These are phyloP conservation scores for Calcarius lapponicus DNA, from an alignment of 2,797 vertebrate species.

Conservation along the genomic window DNA sequence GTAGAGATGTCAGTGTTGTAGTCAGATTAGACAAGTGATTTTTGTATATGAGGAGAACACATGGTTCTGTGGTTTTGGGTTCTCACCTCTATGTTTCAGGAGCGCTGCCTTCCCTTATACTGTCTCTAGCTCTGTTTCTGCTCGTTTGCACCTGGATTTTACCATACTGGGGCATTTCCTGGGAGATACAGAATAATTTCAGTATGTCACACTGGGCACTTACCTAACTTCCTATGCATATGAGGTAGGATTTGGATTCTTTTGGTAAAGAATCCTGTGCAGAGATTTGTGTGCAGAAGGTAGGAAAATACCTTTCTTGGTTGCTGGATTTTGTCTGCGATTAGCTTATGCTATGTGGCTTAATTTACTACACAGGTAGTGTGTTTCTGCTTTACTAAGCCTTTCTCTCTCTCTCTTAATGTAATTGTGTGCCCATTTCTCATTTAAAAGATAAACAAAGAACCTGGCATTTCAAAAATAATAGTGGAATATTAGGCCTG, in stretches of 20 bases:
- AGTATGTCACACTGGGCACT: background rate
- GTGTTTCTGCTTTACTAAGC: background rate
- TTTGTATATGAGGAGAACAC: background rate
- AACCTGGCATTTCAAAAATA: background rate
- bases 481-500: background rate
- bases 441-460: background rate
- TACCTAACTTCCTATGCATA: rapidly evolving
- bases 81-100: background rate
- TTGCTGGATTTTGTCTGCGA: background rate
- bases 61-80: background rate
- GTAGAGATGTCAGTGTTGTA: background rate
- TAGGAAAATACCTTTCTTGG: background rate
- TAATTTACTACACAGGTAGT: background rate
- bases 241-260: background rate
- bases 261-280: background rate
- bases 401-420: background rate
- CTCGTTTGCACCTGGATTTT: background rate
- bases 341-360: background rate
- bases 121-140: background rate
- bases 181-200: background rate
- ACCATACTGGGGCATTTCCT: background rate
- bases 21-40: background rate
- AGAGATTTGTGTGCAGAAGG: background rate
- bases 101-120: background rate
- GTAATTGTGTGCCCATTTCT: background rate